Percentiles rank a stretch among this genome's conserved stretches.
phyloP scores from a whole-genome alignment of 2,888 invertebrate species.

The Gymnocheta viridis region DNA sequence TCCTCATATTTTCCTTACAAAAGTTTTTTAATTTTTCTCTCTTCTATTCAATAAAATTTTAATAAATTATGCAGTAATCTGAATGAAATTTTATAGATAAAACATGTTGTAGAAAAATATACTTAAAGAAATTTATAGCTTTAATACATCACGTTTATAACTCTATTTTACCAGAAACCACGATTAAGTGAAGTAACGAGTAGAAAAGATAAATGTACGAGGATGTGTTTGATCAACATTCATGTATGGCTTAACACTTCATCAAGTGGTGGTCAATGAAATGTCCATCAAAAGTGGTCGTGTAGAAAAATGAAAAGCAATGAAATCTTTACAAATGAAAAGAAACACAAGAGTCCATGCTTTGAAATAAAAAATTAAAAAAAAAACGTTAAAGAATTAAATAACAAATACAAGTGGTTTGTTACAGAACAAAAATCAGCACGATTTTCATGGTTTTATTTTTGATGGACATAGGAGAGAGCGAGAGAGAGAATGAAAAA shows the following conservation, averaged over 20 bases:
- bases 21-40: no score
- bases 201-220: slow-evolving; percentile 33
- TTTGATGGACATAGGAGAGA: slow-evolving; percentile 29
- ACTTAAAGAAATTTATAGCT: slow-evolving; percentile 42
- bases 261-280: slow-evolving; percentile 74
- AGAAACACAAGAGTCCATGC: slow-evolving; percentile 40
- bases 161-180: slow-evolving; percentile 48
- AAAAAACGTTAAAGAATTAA: slow-evolving; percentile 20
- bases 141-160: slow-evolving; percentile 56
- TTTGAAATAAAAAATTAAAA: slow-evolving; percentile 2
- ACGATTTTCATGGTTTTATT: slow-evolving; percentile 55
- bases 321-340: slow-evolving; percentile 53
- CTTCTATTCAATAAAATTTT: neutral
- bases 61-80: slow-evolving; percentile 18
- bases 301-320: slow-evolving; percentile 58
- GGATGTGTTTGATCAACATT: slow-evolving; percentile 46
- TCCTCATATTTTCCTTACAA: neutral
- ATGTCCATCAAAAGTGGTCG: slow-evolving; percentile 71
- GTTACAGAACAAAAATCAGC: slow-evolving; percentile 51
- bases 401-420: slow-evolving; percentile 55
- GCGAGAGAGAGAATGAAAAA: slow-evolving; percentile 16
- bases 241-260: slow-evolving; percentile 78
- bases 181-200: slow-evolving; percentile 34
- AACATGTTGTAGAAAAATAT: slow-evolving; percentile 13
- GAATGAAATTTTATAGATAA: slow-evolving; percentile 9